These are phyloP conservation scores for Pasiphila rectangulata DNA, from an alignment of 2,888 invertebrate genomes.

Conservation along the genomic window DNA sequence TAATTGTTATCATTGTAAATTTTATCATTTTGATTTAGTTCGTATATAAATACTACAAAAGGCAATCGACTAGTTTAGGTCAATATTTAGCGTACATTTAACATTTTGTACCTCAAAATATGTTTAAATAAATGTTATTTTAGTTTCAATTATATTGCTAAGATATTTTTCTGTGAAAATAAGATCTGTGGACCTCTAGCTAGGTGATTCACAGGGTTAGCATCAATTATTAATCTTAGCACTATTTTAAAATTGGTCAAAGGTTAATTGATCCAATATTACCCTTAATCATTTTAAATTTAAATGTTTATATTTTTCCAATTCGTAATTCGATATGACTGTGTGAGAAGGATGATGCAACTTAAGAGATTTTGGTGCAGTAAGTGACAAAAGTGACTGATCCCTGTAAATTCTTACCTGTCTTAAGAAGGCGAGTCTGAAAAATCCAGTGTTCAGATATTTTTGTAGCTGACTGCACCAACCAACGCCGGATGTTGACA, in stretches of 20 bases:
- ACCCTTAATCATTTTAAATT: constrained; percentile 27
- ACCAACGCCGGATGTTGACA: constrained; percentile 42
- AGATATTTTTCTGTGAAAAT: constrained; percentile 9
- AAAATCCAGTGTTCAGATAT: constrained; percentile 27
- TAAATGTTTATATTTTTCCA: constrained; percentile 21
- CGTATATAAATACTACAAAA: background rate
- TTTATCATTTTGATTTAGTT: constrained; percentile 11
- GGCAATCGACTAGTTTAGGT: constrained; percentile 3
- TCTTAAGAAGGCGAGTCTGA: background rate
- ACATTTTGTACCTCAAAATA: constrained; percentile 14
- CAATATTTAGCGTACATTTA: constrained; percentile 12
- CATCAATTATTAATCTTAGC: constrained; percentile 4
- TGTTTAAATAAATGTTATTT: constrained; percentile 10
- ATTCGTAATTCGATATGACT: constrained; percentile 19
- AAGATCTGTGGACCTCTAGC: constrained; percentile 1
- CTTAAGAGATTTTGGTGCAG: constrained; percentile 14
- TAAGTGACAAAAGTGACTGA: constrained; percentile 28
- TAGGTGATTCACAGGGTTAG: constrained; percentile 3
- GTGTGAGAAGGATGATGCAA: constrained; percentile 14
- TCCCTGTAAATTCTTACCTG: constrained; percentile 16
- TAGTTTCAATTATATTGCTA: constrained; percentile 8
- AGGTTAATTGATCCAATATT: constrained; percentile 19
- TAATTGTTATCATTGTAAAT: constrained; percentile 16
- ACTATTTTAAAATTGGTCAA: constrained; percentile 15
- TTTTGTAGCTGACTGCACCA: constrained; percentile 36